Conservation (phyloP, 2,113 vertebrate genomes). For the Rhizomys pruinosus region DNA sequence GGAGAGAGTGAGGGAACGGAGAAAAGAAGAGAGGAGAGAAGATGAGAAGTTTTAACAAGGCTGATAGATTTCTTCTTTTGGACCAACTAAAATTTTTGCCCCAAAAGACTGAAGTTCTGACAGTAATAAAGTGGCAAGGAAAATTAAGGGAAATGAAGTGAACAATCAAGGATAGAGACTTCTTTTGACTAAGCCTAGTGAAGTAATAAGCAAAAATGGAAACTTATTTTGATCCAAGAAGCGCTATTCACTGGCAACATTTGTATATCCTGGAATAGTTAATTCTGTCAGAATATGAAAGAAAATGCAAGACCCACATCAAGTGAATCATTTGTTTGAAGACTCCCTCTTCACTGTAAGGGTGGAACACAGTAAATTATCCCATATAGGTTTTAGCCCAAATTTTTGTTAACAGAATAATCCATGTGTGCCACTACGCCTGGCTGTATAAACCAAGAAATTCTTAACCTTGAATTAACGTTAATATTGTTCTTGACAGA, state of each 20-base stretch:
- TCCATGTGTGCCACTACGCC: no score
- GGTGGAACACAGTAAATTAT: neutral
- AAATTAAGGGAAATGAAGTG: neutral
- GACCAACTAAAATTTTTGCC: neutral
- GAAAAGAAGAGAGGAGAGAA: neutral
- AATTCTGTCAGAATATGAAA: neutral
- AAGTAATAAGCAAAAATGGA: neutral
- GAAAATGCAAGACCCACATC: neutral
- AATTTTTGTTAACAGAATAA: neutral
- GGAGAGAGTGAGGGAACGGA: neutral
- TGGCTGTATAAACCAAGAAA: no score
- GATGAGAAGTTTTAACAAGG: neutral
- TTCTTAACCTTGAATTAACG: neutral
- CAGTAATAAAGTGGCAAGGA: neutral
- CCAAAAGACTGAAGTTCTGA: neutral
- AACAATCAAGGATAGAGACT: neutral
- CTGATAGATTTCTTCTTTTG: slow-evolving; percentile 11
- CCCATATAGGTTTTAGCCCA: neutral
- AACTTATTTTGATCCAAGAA: neutral
- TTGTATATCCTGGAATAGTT: neutral
- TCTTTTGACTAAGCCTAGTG: neutral
- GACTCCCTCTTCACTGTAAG: neutral
- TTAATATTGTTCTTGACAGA: neutral
- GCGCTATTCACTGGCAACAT: neutral
- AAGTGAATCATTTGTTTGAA: neutral